Evolutionary conservation across 2,888 invertebrate species (phyloP).

Genomic region (Lagria hirta): DNA sequence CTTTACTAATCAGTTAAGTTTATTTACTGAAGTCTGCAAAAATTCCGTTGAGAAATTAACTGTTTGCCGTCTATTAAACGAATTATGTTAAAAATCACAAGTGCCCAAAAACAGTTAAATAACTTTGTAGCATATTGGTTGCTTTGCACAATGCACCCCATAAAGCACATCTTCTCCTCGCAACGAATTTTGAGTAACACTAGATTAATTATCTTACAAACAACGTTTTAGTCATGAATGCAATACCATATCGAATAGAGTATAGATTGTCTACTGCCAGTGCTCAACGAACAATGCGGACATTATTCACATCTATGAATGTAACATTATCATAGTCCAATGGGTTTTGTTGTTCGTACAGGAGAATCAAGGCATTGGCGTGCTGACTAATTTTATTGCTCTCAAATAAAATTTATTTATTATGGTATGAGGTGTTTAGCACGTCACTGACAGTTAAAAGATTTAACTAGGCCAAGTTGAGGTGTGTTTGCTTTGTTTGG

Average conservation of each 20-base stretch:
- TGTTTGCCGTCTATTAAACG: no score
- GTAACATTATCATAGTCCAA: constrained; percentile 10
- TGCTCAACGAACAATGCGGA: constrained; percentile 12
- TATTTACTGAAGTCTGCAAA: no score
- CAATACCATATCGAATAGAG: constrained; percentile 10
- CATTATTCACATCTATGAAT: constrained; percentile 10
- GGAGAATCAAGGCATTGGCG: constrained; percentile 5
- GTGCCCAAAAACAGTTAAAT: no score
- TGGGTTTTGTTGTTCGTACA: constrained; percentile 5
- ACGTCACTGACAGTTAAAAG: neutral
- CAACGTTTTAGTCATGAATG: constrained; percentile 5
- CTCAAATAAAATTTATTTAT: no score
- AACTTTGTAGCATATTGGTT: no score
- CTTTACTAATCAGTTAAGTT: no score
- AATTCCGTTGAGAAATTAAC: no score
- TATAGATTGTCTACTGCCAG: constrained; percentile 5
- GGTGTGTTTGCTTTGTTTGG: constrained; percentile 17
- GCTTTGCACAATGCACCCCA: no score
- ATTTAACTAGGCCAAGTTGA: constrained; percentile 7
- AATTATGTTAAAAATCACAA: no score
- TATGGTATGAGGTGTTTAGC: neutral
- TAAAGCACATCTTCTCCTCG: constrained; percentile 5
- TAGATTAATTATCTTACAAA: constrained; percentile 14
- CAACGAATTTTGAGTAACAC: constrained; percentile 12
- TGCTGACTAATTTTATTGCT: constrained; percentile 12